Conservation (phyloP, 2,113 vertebrate genomes). For the Onychostruthus taczanowskii region DNA sequence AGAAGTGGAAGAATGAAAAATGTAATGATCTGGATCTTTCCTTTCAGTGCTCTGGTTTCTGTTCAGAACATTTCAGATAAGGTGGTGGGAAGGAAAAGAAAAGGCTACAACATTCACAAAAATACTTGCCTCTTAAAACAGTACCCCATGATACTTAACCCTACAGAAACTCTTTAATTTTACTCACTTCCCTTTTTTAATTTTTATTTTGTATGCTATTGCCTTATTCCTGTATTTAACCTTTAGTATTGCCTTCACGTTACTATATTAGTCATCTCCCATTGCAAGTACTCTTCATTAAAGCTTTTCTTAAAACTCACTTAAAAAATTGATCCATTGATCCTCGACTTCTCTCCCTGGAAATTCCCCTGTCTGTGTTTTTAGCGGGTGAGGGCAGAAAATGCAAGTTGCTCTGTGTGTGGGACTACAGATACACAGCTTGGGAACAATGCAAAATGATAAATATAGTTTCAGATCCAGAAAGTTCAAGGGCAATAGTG, state of each 20-base stretch:
- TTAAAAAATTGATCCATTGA: not conserved
- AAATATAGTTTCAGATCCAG: constrained; percentile 49
- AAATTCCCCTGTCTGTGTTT: not conserved
- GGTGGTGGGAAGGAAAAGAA: not conserved
- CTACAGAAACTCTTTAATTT: not conserved
- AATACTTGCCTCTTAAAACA: not conserved
- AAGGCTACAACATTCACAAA: not conserved
- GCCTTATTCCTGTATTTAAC: not conserved
- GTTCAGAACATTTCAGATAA: not conserved
- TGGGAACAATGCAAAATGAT: constrained; percentile 37
- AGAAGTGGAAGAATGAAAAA: not conserved
- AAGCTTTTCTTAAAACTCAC: not conserved
- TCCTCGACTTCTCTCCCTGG: not conserved
- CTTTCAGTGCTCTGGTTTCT: not conserved
- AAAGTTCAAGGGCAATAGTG: constrained; percentile 37
- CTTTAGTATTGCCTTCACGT: not conserved
- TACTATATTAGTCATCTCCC: not conserved
- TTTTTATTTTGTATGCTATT: not conserved
- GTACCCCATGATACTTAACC: not conserved
- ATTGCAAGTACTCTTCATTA: not conserved
- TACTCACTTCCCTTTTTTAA: not conserved
- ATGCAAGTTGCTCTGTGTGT: not conserved
- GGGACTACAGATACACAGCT: not conserved
- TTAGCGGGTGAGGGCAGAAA: not conserved
- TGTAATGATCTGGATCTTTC: not conserved